phyloP scores from a whole-genome alignment of 2,113 vertebrate species.

The Balaeniceps rex region DNA sequence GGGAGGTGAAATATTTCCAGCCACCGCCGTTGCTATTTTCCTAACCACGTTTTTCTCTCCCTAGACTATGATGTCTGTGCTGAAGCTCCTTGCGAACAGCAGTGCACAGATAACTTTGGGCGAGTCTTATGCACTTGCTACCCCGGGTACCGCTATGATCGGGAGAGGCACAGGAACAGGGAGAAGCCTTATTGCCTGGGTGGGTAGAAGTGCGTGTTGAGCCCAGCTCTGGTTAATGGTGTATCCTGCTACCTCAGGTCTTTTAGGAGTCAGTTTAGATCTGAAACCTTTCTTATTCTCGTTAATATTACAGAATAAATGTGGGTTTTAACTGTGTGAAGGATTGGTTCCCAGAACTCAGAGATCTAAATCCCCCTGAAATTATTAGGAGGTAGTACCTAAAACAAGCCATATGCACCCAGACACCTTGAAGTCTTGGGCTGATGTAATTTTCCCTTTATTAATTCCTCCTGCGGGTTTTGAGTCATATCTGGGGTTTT shows the following conservation, averaged over 20 bases:
- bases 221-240: neutral
- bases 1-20: neutral
- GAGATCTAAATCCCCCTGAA: neutral
- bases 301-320: neutral
- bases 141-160: slow-evolving; percentile 90
- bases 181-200: slow-evolving; percentile 94
- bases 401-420: neutral
- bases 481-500: neutral
- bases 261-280: neutral
- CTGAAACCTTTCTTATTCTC: neutral
- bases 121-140: slow-evolving; percentile 95
- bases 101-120: slow-evolving; percentile 97
- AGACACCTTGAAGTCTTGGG: neutral
- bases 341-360: neutral
- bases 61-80: slow-evolving; percentile 94
- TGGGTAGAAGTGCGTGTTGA: slow-evolving; percentile 19
- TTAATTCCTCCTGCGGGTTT: neutral
- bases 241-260: neutral
- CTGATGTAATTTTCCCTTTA: neutral
- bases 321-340: neutral
- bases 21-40: neutral
- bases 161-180: slow-evolving; percentile 88
- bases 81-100: slow-evolving; percentile 93
- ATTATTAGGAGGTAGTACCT: neutral
- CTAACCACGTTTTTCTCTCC: neutral